Evolutionary conservation across 2,888 invertebrate species (phyloP).

Genomic region (Tipula vernalis): DNA sequence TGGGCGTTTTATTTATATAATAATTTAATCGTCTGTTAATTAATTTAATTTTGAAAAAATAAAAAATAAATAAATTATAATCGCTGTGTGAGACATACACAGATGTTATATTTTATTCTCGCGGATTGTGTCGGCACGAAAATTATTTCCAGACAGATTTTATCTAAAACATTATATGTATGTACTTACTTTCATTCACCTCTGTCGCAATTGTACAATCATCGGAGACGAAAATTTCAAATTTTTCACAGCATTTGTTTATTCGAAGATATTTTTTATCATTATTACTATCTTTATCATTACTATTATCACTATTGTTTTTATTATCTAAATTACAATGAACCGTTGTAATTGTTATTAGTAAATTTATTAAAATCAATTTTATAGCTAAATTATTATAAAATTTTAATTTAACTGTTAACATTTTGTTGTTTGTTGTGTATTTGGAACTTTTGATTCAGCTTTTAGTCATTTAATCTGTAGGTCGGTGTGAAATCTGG

Average conservation of each 20-base stretch:
- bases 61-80: neutral
- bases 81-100: neutral
- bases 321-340: neutral
- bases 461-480: neutral
- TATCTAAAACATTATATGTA: neutral
- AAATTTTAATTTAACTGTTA: neutral
- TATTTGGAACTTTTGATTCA: neutral
- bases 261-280: slow-evolving; percentile 31
- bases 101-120: neutral
- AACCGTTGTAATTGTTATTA: neutral
- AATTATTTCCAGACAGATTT: too few species aligned
- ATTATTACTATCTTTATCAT: neutral
- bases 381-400: neutral
- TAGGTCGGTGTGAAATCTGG: neutral
- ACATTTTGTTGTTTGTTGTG: neutral
- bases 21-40: neutral
- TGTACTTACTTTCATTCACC: slow-evolving; percentile 43
- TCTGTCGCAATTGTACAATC: slow-evolving; percentile 49
- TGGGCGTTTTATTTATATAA: neutral
- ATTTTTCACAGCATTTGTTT: slow-evolving; percentile 67
- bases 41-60: neutral
- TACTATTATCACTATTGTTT: neutral
- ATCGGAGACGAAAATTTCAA: slow-evolving; percentile 55
- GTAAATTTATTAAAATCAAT: neutral
- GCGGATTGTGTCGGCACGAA: neutral